Conservation (phyloP, 2,113 vertebrate genomes). For the Oncorhynchus masou region DNA sequence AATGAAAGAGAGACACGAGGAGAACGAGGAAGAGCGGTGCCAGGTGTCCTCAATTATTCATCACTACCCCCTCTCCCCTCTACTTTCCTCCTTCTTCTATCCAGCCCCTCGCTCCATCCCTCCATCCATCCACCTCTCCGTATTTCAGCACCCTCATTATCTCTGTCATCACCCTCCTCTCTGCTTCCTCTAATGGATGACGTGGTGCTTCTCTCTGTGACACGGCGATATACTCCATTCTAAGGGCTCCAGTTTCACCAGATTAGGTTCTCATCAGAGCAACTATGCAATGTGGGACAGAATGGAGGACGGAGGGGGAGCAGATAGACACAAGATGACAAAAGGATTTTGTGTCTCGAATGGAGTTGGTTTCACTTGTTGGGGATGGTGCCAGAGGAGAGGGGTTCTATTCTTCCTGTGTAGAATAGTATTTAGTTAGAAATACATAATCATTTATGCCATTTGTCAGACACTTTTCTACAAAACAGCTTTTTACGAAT, state of each 20-base stretch:
- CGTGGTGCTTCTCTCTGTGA: constrained; percentile 14
- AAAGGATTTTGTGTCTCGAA: background rate
- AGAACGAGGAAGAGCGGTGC: background rate
- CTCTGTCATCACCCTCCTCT: constrained; percentile 29
- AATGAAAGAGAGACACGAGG: background rate
- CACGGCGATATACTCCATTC: background rate
- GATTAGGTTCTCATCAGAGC: constrained; percentile 18
- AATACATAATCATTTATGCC: no score
- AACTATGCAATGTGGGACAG: background rate
- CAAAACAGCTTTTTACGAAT: no score
- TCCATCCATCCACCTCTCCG: background rate
- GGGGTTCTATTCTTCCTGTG: no score
- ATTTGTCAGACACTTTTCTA: no score
- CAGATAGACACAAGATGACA: background rate
- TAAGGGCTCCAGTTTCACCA: constrained; percentile 22
- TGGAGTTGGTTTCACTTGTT: background rate
- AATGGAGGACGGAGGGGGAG: background rate
- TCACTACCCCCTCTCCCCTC: background rate
- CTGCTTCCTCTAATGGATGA: background rate
- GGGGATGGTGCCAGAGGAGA: background rate
- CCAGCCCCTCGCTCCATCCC: background rate
- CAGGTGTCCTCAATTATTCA: constrained; percentile 22
- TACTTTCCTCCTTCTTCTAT: background rate
- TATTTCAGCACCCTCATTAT: constrained; percentile 18
- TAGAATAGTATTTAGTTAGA: no score